These are phyloP conservation scores for Neelides folsomi DNA, from an alignment of 2,888 invertebrate genomes.

Conservation along the genomic window DNA sequence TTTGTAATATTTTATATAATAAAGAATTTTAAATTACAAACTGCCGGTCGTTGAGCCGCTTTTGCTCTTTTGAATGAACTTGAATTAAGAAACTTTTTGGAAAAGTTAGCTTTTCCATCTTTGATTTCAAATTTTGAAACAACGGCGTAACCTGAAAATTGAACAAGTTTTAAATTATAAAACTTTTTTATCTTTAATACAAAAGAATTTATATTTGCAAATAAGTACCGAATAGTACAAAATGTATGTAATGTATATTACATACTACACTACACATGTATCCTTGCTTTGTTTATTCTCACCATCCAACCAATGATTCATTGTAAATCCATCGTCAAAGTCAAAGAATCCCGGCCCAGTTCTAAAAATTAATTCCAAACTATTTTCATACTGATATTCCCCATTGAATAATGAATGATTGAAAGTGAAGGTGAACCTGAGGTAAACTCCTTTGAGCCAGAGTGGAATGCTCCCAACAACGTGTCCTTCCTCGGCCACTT, in stretches of 20 bases:
- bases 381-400: too few species aligned
- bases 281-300: too few species aligned
- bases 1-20: too few species aligned
- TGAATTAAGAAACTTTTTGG: slow-evolving; percentile 39
- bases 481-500: slow-evolving; percentile 19
- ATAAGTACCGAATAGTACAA: too few species aligned
- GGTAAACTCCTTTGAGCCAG: slow-evolving; percentile 39
- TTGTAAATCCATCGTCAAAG: slow-evolving; percentile 36
- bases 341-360: slow-evolving; percentile 43
- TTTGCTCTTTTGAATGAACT: slow-evolving; percentile 40
- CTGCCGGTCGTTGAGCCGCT: slow-evolving; percentile 38
- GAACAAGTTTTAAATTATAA: too few species aligned
- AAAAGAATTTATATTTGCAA: too few species aligned
- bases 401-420: too few species aligned
- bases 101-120: slow-evolving; percentile 36
- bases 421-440: slow-evolving; percentile 34
- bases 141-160: slow-evolving; percentile 35
- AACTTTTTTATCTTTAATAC: too few species aligned
- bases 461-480: slow-evolving; percentile 35
- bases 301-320: slow-evolving; percentile 42
- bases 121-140: slow-evolving; percentile 40
- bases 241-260: too few species aligned
- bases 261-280: too few species aligned
- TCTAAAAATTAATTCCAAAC: not conserved
- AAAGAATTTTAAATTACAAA: too few species aligned